Base-by-base conservation (phyloP, 2,797 vertebrate genomes). In the Phalanger gymnotis region DNA sequence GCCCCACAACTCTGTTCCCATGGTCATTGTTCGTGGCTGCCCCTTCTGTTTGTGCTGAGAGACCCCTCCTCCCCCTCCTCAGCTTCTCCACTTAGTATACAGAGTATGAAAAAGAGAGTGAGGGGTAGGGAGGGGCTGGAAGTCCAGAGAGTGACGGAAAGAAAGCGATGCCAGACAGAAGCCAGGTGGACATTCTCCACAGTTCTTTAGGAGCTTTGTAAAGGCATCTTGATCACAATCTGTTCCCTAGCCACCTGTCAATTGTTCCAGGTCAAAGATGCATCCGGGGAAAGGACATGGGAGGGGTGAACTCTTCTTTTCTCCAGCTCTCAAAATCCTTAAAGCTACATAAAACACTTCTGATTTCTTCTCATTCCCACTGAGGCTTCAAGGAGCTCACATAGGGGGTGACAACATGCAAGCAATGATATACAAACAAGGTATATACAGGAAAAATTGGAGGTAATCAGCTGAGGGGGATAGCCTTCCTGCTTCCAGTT, bases 41-140 rank as follows among this genome's bases (percentile, higher is more conserved):
- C 55, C 14, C 22, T 93, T 94, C 94, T 97, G 19, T 96, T 95
- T 94, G 93, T 94, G 56, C 66, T 92, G 95, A 58, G 40, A n/a
- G 93, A 56, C 94, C 22, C n/a, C 66, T 40, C 19, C n/a, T 81
- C 0, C 55, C 51, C 19, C 40, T 25, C 5, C 58, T 11, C 52
- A 40, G 90, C 54, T 90, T 81, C 40, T 47, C n/a, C 40, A 90
- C 55, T 58, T 12, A 40, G 2, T 81, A 47, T 31, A 53, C 94
- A 52, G 51, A 54, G n/a, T 90, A 13, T 0, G 55, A 92, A 58
- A 94, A 58, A 90, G 28, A 5, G 56, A 87, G 25, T 87, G 40
- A 51, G 51, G 73, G 73, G 0, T 0, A 53, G 40, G 54, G 34
- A 56, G 11, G 27, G 51, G 7, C 61, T 55, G n/a, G 53, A 52